Conservation (phyloP, 1,140 invertebrate genomes). For the Bursaphelenchus mucronatus region DNA sequence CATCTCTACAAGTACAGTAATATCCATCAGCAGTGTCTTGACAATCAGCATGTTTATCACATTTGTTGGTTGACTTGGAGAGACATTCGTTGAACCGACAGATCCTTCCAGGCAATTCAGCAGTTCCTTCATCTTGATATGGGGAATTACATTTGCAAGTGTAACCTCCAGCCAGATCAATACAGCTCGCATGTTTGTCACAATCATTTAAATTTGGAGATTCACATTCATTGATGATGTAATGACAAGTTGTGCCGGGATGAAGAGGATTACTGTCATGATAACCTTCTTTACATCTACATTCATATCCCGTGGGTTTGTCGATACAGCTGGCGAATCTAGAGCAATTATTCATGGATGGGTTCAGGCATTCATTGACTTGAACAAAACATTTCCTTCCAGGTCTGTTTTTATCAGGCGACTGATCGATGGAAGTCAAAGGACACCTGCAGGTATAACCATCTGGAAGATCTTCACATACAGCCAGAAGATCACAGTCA, state of each 20-base stretch:
- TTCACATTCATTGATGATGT: conserved; percentile 76
- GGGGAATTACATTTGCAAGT: conserved; percentile 77
- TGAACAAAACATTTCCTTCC: conserved; percentile 50
- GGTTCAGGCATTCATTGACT: conserved; percentile 52
- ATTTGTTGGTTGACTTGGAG: conserved; percentile 27
- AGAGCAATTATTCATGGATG: conserved; percentile 54
- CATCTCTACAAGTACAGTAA: conserved; percentile 26
- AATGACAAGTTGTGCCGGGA: conserved; percentile 38
- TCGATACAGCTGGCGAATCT: conserved; percentile 60
- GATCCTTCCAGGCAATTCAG: conserved; percentile 66
- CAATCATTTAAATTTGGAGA: conserved; percentile 83
- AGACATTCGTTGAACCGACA: conserved; percentile 55
- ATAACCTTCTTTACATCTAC: conserved; percentile 53
- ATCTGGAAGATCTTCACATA: conserved; percentile 57
- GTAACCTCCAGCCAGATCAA: conserved; percentile 82
- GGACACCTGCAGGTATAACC: conserved; percentile 57
- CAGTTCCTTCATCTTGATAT: conserved; percentile 66
- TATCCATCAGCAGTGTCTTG: conserved; percentile 19
- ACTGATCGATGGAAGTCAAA: conserved; percentile 54
- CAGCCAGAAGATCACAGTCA: conserved; percentile 56
- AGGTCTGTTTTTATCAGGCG: conserved; percentile 48
- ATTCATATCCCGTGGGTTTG: conserved; percentile 53
- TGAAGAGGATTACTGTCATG: conserved; percentile 37
- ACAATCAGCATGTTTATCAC: conserved; percentile 24
- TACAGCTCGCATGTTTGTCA: conserved; percentile 73